phyloP scores from a whole-genome alignment of 1,140 invertebrate genomes.

The Achroia grisella region DNA sequence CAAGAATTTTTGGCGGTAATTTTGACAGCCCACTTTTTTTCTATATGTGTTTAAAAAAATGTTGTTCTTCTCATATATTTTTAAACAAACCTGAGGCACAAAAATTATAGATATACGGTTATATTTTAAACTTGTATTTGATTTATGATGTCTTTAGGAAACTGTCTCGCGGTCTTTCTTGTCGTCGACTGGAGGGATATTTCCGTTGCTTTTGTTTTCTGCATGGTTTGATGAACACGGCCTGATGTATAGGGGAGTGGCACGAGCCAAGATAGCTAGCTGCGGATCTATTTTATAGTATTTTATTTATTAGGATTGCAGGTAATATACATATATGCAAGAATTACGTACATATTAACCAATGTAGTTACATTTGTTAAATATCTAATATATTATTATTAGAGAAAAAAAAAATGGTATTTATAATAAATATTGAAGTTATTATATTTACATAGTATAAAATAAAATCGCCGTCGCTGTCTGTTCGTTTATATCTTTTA shows the following conservation, averaged over 20 bases:
- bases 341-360: too few relatives aligned
- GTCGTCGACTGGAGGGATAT: slow-evolving; percentile 55
- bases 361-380: too few relatives aligned
- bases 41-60: background rate
- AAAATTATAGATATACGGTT: background rate
- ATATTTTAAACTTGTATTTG: background rate
- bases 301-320: background rate
- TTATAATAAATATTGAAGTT: too few relatives aligned
- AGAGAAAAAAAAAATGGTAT: too few relatives aligned
- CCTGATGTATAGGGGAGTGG: slow-evolving; percentile 24
- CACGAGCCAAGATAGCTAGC: slow-evolving; percentile 30
- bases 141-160: slow-evolving; percentile 21
- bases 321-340: too few relatives aligned
- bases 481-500: too few relatives aligned
- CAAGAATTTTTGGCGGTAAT: background rate
- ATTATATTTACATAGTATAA: too few relatives aligned
- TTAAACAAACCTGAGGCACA: slow-evolving; percentile 1
- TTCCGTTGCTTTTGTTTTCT: slow-evolving; percentile 63
- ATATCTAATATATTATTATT: too few relatives aligned
- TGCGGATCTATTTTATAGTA: slow-evolving; percentile 12
- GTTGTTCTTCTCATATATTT: slow-evolving; percentile 12
- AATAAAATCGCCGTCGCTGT: too few relatives aligned
- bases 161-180: slow-evolving; percentile 50
- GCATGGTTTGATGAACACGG: slow-evolving; percentile 55
- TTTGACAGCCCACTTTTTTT: background rate